A percentile compares a stretch with the other conserved stretches of the same genome.
These are phyloP conservation scores for Eristalis intricaria DNA, from an alignment of 2,888 invertebrate species.

Conservation along the genomic window DNA sequence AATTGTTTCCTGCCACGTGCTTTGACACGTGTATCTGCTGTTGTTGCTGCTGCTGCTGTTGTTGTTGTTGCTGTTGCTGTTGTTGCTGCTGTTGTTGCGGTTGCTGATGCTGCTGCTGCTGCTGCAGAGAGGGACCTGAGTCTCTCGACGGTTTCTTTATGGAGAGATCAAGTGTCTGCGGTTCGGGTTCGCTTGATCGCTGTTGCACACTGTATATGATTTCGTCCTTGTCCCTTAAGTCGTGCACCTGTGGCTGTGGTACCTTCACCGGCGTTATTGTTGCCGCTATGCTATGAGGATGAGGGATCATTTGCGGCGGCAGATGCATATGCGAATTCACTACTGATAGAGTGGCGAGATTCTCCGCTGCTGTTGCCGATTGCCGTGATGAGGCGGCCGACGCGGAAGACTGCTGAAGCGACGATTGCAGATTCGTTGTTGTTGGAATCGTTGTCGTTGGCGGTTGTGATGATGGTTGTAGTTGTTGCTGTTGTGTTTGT, in stretches of 20 bases:
- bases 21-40: constrained; percentile 59
- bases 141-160: constrained; percentile 86
- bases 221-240: constrained; percentile 78
- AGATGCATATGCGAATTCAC: constrained; percentile 82
- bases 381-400: constrained; percentile 40
- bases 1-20: constrained; percentile 73
- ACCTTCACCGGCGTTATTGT: constrained; percentile 85
- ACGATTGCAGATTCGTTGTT: constrained; percentile 50
- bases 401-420: constrained; percentile 52
- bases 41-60: constrained; percentile 42
- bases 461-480: constrained; percentile 50
- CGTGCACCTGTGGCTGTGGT: constrained; percentile 76
- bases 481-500: constrained; percentile 68
- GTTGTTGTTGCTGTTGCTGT: constrained; percentile 43
- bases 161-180: constrained; percentile 88
- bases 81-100: constrained; percentile 80
- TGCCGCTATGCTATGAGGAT: constrained; percentile 83
- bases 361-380: constrained; percentile 77
- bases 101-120: constrained; percentile 82
- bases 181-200: constrained; percentile 83
- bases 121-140: constrained; percentile 79
- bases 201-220: constrained; percentile 77
- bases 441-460: constrained; percentile 59
- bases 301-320: constrained; percentile 77
- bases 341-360: constrained; percentile 87